Evolutionary conservation across 1,140 invertebrate species (phyloP).

Genomic region (Heliothis subflexa): DNA sequence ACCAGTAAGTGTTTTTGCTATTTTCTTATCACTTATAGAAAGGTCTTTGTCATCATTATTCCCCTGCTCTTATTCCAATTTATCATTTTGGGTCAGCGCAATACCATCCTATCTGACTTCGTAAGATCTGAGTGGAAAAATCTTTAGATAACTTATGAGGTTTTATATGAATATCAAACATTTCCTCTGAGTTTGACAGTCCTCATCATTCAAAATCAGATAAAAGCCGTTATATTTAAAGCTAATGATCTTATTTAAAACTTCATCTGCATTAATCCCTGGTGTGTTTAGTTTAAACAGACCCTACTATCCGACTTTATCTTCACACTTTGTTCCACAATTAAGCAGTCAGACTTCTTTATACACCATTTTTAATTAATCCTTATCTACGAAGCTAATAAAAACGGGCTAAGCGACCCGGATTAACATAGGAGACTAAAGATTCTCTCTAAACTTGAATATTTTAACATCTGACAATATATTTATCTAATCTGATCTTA

Average conservation of each 20-base stretch:
- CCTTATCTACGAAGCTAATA: slow-evolving; percentile 39
- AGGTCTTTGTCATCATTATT: no score
- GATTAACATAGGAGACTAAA: slow-evolving; percentile 38
- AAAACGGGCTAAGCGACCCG: slow-evolving; percentile 17
- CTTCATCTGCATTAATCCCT: background rate
- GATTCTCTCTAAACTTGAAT: slow-evolving; percentile 35
- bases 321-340: slow-evolving; percentile 47
- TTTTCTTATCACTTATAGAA: background rate
- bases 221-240: no score
- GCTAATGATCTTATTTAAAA: no score
- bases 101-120: no score
- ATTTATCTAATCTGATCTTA: slow-evolving; percentile 28
- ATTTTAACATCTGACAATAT: slow-evolving; percentile 21
- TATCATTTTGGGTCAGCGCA: no score
- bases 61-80: no score
- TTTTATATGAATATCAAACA: no score
- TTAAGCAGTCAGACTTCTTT: slow-evolving; percentile 29
- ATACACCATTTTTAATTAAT: slow-evolving; percentile 47
- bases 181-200: no score
- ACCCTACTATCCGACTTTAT: slow-evolving; percentile 14
- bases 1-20: slow-evolving; percentile 84
- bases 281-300: slow-evolving; percentile 10
- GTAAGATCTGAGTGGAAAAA: no score
- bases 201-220: no score
- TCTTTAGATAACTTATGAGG: no score